Conservation (phyloP, 2,113 vertebrate genomes). For the Ptyas mucosa region DNA sequence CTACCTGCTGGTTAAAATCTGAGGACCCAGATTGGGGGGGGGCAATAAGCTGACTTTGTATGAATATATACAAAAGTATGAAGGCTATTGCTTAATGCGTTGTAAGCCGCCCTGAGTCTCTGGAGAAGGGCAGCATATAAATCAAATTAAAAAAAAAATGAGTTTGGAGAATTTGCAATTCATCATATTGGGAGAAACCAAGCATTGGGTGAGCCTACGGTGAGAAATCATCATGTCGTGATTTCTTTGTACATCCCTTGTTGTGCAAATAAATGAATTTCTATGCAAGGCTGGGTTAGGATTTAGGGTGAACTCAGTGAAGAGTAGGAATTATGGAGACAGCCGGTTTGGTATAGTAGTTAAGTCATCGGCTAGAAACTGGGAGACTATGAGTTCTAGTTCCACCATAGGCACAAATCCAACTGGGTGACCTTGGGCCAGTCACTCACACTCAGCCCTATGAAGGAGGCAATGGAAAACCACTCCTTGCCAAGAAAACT, state of each 20-base stretch:
- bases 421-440: not conserved
- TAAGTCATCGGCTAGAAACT: not conserved
- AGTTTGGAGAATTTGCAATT: not conserved
- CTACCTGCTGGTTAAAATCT: not conserved
- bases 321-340: not conserved
- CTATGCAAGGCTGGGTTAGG: not conserved
- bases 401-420: not conserved
- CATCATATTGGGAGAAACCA: not conserved
- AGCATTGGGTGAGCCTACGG: not conserved
- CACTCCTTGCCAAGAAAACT: not conserved
- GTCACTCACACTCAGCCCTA: not conserved
- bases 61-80: too few species aligned
- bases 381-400: not conserved
- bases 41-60: too few species aligned
- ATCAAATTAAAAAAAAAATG: too few species aligned
- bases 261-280: not conserved
- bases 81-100: too few species aligned
- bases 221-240: not conserved
- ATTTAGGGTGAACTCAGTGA: not conserved
- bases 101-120: too few species aligned
- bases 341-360: not conserved
- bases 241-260: not conserved
- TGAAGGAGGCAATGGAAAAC: not conserved
- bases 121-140: too few species aligned
- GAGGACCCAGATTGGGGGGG: too few species aligned